phyloP scores from a whole-genome alignment of 2,797 vertebrate species.

The Cryptoprocta ferox region DNA sequence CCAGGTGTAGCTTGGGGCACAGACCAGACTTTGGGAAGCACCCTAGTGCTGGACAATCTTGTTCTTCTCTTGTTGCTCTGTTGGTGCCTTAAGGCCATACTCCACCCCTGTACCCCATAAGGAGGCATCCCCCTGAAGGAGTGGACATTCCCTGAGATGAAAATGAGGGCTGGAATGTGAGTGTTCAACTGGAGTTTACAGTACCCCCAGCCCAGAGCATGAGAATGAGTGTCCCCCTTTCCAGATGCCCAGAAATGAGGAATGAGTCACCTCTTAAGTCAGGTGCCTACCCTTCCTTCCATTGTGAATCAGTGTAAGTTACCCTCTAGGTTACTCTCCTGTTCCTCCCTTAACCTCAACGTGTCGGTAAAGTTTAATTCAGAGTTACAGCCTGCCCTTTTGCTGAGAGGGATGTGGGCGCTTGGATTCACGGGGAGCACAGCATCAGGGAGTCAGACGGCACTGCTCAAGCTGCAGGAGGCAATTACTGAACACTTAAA shows the following conservation, averaged over 20 bases:
- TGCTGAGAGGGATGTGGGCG: neutral
- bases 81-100: neutral
- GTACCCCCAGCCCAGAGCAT: neutral
- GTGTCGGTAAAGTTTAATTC: neutral
- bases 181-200: neutral
- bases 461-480: neutral
- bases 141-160: neutral
- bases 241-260: neutral
- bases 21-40: neutral
- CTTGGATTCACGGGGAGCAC: neutral
- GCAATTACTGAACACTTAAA: neutral
- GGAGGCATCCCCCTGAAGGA: neutral
- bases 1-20: neutral
- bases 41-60: no score
- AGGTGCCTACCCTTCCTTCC: neutral
- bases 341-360: neutral
- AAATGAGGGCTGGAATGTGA: neutral
- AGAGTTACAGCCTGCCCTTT: neutral
- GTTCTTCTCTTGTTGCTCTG: neutral
- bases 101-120: no score
- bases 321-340: neutral
- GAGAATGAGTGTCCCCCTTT: neutral
- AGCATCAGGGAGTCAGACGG: neutral
- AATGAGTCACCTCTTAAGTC: neutral
- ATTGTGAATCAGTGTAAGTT: neutral